A percentile compares a stretch with the other conserved stretches of the same genome.
Conservation (phyloP, 2,888 invertebrate genomes). For the Platerodrilus igneus region DNA sequence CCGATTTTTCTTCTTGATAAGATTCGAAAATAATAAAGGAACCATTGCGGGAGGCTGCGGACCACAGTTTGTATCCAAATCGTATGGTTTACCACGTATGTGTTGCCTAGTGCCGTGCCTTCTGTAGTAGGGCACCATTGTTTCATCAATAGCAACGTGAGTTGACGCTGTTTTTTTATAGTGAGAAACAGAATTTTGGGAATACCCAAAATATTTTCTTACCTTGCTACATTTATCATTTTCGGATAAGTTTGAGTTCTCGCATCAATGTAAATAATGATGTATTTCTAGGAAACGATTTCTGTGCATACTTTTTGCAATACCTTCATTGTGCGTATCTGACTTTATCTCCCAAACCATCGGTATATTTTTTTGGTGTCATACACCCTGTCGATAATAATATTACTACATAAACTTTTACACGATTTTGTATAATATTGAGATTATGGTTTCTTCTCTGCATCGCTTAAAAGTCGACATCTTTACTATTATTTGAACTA, state of each 20-base stretch:
- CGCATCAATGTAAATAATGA: background rate
- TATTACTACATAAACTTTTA: too few relatives aligned
- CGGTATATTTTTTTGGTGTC: too few relatives aligned
- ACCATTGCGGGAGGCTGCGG: too few relatives aligned
- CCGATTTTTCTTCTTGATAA: conserved; percentile 1
- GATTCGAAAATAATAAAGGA: conserved; percentile 1
- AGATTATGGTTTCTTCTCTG: too few relatives aligned
- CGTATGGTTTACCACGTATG: conserved; percentile 3
- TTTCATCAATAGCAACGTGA: background rate
- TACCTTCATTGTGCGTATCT: too few relatives aligned
- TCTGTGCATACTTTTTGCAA: too few relatives aligned
- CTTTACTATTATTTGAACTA: too few relatives aligned
- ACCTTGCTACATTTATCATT: conserved; percentile 2
- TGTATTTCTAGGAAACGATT: conserved; percentile 1
- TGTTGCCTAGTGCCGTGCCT: background rate
- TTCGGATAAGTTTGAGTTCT: conserved; percentile 1
- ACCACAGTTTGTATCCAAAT: conserved; percentile 1
- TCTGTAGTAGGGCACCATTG: conserved; percentile 1
- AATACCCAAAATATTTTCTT: background rate
- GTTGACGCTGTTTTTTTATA: too few relatives aligned
- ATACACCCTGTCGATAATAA: too few relatives aligned
- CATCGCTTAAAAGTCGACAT: too few relatives aligned
- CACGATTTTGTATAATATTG: too few relatives aligned
- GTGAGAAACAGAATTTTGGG: conserved; percentile 8
- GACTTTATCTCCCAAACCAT: too few relatives aligned